phyloP scores from a whole-genome alignment of 2,797 vertebrate species.

The Jordanella pulchra region DNA sequence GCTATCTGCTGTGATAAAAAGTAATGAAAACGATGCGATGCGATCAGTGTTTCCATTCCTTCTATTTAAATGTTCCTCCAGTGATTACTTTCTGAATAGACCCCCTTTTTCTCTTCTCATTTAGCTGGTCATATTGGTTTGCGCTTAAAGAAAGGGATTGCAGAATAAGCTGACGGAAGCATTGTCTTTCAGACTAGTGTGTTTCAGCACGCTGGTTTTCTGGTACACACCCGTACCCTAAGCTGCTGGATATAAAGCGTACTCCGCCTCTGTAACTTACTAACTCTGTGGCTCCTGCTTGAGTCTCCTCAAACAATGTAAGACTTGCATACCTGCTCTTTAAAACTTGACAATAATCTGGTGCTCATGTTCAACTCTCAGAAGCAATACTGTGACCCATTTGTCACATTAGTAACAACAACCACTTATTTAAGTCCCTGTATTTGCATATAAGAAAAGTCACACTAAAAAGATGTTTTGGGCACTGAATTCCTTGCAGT shows the following conservation, averaged over 20 bases:
- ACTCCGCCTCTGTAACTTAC: background rate
- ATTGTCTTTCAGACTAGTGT: background rate
- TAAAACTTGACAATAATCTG: background rate
- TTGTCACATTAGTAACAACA: background rate
- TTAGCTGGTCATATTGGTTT: background rate
- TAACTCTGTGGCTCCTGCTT: background rate
- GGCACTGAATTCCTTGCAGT: background rate
- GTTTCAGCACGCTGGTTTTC: background rate
- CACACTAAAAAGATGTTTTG: background rate
- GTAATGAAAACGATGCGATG: slow-evolving; percentile 16
- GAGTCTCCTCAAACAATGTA: background rate
- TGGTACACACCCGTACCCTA: background rate
- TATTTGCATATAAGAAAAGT: background rate
- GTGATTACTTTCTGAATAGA: background rate
- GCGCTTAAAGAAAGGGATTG: background rate
- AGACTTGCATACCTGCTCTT: background rate
- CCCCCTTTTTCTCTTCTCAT: background rate
- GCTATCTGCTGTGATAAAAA: slow-evolving; percentile 22
- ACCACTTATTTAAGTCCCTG: background rate
- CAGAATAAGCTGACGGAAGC: background rate
- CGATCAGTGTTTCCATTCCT: slow-evolving; percentile 12
- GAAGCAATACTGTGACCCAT: background rate
- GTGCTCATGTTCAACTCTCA: background rate
- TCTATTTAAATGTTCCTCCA: background rate
- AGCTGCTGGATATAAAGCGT: background rate